Conservation (phyloP, 2,888 invertebrate genomes). For the Linyphia triangularis region DNA sequence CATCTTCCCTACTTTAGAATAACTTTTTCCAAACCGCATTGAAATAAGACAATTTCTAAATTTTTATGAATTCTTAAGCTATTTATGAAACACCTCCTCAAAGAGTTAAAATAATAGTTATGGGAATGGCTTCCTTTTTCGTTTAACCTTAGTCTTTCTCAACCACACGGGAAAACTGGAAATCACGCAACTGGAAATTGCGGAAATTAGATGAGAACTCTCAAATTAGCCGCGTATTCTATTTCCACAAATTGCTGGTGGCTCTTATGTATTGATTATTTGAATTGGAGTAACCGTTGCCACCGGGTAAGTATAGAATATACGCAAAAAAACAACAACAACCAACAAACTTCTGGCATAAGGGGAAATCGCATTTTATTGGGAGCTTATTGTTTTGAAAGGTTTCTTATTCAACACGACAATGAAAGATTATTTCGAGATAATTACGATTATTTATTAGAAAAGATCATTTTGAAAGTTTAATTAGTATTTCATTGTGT, state of each 20-base stretch:
- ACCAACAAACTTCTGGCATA: background rate
- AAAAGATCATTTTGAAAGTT: background rate
- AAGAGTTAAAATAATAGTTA: too few species aligned
- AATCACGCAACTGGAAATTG: slow-evolving; percentile 19
- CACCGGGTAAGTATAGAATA: background rate
- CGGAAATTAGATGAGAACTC: slow-evolving; percentile 12
- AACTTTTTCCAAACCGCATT: too few species aligned
- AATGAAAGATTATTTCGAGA: background rate
- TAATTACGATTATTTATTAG: background rate
- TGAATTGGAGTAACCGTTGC: slow-evolving; percentile 17
- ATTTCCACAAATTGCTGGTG: background rate
- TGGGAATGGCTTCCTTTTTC: too few species aligned
- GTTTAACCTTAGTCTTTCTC: too few species aligned
- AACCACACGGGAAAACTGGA: background rate
- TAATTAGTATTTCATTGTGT: background rate
- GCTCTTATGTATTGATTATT: slow-evolving; percentile 20
- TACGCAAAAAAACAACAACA: background rate
- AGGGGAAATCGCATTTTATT: background rate
- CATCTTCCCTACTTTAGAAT: too few species aligned
- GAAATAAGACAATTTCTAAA: too few species aligned
- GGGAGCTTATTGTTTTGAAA: background rate
- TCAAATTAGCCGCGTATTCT: slow-evolving; percentile 11
- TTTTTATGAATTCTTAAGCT: too few species aligned
- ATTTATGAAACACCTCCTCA: too few species aligned
- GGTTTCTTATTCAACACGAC: background rate